Base-by-base conservation (phyloP, 2,113 vertebrate genomes). In the Galemys pyrenaicus region DNA sequence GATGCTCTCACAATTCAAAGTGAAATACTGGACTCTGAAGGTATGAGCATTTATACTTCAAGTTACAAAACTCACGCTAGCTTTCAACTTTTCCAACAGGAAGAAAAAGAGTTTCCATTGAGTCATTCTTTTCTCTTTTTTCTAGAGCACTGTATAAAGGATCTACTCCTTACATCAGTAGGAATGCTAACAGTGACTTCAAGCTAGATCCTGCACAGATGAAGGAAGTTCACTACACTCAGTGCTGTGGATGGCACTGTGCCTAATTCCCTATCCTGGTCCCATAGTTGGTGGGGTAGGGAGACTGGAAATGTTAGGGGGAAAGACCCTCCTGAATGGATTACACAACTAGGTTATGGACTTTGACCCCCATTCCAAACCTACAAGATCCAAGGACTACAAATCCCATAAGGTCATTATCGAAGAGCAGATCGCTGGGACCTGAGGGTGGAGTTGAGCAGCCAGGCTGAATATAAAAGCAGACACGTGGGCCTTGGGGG, bases 1-100 rank as follows among this genome's bases (percentile, higher is more conserved):
- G 74, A 92, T 85, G 46, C 75, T 79, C 37, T 92, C 60, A 62
- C n/a, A 73, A 84, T 78, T 92, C 83, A 56, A 60, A 94, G 39
- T 62, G 56, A 28, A 79, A 82, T 62, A 51, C 2, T 22, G 44
- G 46, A 56, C 41, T 96, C 46, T 84, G 65, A 37, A 91, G 37
- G 80, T 89, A 17, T 60, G 26, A 86, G 51, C 39, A 41, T 39
- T 87, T 95, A 71, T 6, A 19, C 19, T 71, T 17, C 64, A 85
- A 84, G 32, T 83, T 89, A 84, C 89, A 95, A 95, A 71, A 65
- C 26, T 73, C 58, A 35, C 17, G 46, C 22, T 77, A 88, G 88
- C 26, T 88, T 79, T 74, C 32, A 86, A 54, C 28, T 87, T 44
- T 94, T 95, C 39, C 9, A 26, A 49, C 26, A 41, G 49, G 8